Base-by-base conservation (phyloP, 2,797 vertebrate species). In the Mormyrops boulengeri region DNA sequence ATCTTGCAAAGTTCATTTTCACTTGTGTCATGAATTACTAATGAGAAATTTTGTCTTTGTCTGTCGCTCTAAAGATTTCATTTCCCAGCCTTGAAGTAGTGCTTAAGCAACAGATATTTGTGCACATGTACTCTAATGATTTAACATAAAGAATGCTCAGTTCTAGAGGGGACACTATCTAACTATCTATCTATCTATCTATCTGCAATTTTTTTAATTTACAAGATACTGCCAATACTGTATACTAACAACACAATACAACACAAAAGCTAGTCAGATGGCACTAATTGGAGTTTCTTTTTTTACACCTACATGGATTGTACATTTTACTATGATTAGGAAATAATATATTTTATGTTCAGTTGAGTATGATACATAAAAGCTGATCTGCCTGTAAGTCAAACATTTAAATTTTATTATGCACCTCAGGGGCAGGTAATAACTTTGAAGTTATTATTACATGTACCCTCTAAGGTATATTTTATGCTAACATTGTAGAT, bases 21-120 rank as follows among this genome's bases (percentile, higher is more conserved):
- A 92, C 93, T 92, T 93, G 91, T 91, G 91, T 89, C 89, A 89
- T 93, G 91, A 91, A 93, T 93, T 91, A 94, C 93, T 92, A 92
- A 93, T 93, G 86, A 92, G 60, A 34, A 92, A 92, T 92, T 91
- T 88, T 93, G 85, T 91, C 34, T 85, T 93, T 94, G 92, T 92
- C 92, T 91, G 90, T 92, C 90, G 89, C 91, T 93, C 92, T 92
- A 93, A 93, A 92, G 92, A 91, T 93, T 92, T 91, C 89, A 92
- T 93, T 93, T 90, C 89, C 91, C 93, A 93, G 80, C 92, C 84
- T 90, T 88, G 88, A 92, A 91, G 89, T 90, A 92, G 91, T 93
- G 89, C 90, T 93, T 92, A 88, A 88, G 89, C 93, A 92, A 92
- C 88, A 90, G 91, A 91, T 91, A 90, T 92, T 91, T 62, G 52